phyloP scores from a whole-genome alignment of 2,888 invertebrate species.

The Synanthedon formicaeformis region DNA sequence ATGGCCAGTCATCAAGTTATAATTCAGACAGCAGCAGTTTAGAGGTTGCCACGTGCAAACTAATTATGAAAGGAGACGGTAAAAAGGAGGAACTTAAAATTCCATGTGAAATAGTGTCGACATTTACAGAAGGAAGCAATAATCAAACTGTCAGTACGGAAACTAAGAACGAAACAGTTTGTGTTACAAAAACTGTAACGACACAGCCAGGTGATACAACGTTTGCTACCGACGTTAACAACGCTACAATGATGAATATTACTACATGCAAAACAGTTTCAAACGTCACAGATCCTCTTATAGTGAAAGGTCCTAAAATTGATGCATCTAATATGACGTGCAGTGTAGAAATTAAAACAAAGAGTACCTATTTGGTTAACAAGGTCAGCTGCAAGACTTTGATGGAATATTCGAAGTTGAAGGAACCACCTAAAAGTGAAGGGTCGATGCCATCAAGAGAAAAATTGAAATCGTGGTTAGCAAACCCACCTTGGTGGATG shows the following conservation, averaged over 20 bases:
- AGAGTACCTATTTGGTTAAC: constrained; percentile 24
- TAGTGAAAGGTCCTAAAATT: constrained; percentile 31
- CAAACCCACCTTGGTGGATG: constrained; percentile 60
- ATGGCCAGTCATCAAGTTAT: constrained; percentile 7
- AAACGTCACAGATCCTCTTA: constrained; percentile 36
- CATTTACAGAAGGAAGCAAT: constrained; percentile 42
- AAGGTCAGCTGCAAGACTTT: constrained; percentile 39
- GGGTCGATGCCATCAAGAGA: constrained; percentile 28
- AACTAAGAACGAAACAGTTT: constrained; percentile 29
- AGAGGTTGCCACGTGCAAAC: constrained; percentile 34
- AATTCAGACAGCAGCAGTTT: constrained; percentile 16
- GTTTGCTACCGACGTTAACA: not conserved
- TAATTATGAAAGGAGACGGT: constrained; percentile 42
- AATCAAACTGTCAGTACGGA: constrained; percentile 16
- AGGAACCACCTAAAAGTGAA: constrained; percentile 26
- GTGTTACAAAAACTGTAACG: constrained; percentile 34
- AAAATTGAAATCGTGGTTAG: constrained; percentile 41
- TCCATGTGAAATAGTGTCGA: constrained; percentile 61
- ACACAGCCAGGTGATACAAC: constrained; percentile 1
- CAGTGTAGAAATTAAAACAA: constrained; percentile 41
- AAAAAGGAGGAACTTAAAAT: constrained; percentile 36
- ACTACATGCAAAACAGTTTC: constrained; percentile 28
- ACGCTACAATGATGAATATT: constrained; percentile 16
- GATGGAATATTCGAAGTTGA: constrained; percentile 41
- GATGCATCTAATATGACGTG: constrained; percentile 36